phyloP scores from a whole-genome alignment of 2,113 vertebrate genomes.

The Oryzias curvinotus region DNA sequence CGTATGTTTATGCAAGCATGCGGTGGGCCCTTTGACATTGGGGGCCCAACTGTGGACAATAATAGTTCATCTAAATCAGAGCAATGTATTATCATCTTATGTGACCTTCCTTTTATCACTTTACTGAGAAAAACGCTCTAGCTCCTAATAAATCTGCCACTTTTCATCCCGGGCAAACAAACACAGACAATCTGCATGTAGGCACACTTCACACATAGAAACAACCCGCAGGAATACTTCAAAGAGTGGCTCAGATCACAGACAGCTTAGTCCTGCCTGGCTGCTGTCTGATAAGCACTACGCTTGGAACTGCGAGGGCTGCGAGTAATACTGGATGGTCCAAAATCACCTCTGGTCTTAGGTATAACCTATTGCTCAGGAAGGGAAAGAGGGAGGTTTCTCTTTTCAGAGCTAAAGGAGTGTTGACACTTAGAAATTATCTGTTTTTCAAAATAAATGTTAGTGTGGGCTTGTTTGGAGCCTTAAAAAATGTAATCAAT shows the following conservation, averaged over 20 bases:
- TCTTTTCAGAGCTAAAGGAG: constrained; percentile 7
- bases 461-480: too few species aligned
- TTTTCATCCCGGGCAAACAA: constrained; percentile 21
- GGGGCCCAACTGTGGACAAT: too few species aligned
- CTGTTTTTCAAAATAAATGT: neutral
- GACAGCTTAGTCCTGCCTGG: constrained; percentile 37
- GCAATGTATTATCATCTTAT: neutral
- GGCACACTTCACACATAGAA: constrained; percentile 7
- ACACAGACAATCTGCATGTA: neutral
- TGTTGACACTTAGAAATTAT: constrained; percentile 6
- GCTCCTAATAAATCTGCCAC: constrained; percentile 31
- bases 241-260: constrained; percentile 40
- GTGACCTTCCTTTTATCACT: constrained; percentile 51
- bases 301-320: constrained; percentile 25
- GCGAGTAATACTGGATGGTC: constrained; percentile 29
- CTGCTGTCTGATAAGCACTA: constrained; percentile 55
- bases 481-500: too few species aligned
- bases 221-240: constrained; percentile 36
- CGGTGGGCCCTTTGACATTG: too few species aligned
- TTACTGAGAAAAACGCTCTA: constrained; percentile 4
- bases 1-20: too few species aligned
- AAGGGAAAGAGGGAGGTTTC: constrained; percentile 33
- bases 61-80: too few species aligned
- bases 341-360: constrained; percentile 14
- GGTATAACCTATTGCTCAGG: constrained; percentile 1